These are phyloP conservation scores for Helogale parvula DNA, from an alignment of 2,113 vertebrate species.

Conservation along the genomic window DNA sequence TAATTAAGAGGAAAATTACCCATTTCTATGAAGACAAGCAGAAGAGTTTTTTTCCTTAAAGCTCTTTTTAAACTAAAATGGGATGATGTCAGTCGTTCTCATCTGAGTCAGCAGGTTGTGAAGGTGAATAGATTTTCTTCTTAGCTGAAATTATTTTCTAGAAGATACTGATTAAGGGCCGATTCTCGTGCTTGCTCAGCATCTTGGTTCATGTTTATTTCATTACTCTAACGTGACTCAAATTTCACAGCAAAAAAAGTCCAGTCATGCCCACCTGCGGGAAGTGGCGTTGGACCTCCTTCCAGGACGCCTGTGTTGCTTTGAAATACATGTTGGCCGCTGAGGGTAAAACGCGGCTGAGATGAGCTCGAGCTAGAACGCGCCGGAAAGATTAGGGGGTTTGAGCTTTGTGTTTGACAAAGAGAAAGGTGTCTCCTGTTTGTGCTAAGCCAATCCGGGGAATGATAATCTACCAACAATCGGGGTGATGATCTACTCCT, in stretches of 20 bases:
- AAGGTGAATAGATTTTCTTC: background rate
- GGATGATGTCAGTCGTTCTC: background rate
- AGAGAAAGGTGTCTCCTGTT: background rate
- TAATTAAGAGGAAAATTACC: slow-evolving; percentile 8
- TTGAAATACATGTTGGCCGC: background rate
- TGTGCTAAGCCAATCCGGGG: background rate
- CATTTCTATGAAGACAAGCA: slow-evolving; percentile 21
- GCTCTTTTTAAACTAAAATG: background rate
- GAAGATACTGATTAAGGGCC: background rate
- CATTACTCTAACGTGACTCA: slow-evolving; percentile 57
- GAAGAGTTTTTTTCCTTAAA: background rate
- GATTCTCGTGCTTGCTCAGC: background rate
- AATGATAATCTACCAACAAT: background rate
- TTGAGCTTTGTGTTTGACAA: background rate
- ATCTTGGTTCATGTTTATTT: slow-evolving; percentile 39
- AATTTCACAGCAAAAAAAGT: background rate
- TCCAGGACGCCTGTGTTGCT: background rate
- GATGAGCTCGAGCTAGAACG: background rate
- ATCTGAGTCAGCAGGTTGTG: slow-evolving; percentile 31
- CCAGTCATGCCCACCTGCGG: background rate
- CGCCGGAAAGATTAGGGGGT: background rate
- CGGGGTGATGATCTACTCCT: too few relatives aligned
- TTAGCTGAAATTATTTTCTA: background rate
- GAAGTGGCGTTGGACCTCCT: background rate
- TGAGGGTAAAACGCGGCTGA: background rate